These are phyloP conservation scores for Saturnia pavonia DNA, from an alignment of 2,888 invertebrate species.

Conservation along the genomic window DNA sequence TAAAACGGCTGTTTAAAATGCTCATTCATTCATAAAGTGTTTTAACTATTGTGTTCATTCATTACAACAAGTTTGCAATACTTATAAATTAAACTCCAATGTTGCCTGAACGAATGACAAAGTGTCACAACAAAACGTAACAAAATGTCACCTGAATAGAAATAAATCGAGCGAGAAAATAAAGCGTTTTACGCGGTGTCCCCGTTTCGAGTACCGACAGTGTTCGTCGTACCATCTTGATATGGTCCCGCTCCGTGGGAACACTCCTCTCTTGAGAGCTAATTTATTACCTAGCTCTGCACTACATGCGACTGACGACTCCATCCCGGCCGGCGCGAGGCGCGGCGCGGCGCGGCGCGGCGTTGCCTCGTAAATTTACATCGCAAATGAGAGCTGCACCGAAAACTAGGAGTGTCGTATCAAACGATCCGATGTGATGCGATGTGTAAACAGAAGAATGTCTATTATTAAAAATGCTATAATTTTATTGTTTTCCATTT, in stretches of 20 bases:
- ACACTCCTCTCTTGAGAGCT: slow-evolving; percentile 62
- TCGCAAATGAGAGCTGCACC: slow-evolving; percentile 49
- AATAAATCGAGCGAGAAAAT: slow-evolving; percentile 74
- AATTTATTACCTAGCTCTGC: slow-evolving; percentile 73
- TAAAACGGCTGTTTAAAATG: too few relatives aligned
- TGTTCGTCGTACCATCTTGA: slow-evolving; percentile 71
- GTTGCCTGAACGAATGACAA: slow-evolving; percentile 56
- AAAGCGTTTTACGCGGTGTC: slow-evolving; percentile 69
- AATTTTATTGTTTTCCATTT: background rate
- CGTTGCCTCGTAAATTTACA: slow-evolving; percentile 59
- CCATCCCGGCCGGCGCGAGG: slow-evolving; percentile 52
- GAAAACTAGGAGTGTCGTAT: slow-evolving; percentile 39
- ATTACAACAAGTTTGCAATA: background rate
- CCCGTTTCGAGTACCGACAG: slow-evolving; percentile 50
- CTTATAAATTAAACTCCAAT: slow-evolving; percentile 15
- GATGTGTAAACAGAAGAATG: background rate
- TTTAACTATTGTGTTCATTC: too few relatives aligned
- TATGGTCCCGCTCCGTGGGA: slow-evolving; percentile 75
- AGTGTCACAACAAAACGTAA: slow-evolving; percentile 64
- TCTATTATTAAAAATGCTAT: background rate
- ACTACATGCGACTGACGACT: slow-evolving; percentile 78
- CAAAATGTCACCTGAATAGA: slow-evolving; percentile 60
- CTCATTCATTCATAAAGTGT: background rate
- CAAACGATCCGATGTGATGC: slow-evolving; percentile 15
- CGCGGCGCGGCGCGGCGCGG: slow-evolving; percentile 11